Evolutionary conservation across 2,113 vertebrate species (phyloP).

Genomic region (Hippoglossus stenolepis): DNA sequence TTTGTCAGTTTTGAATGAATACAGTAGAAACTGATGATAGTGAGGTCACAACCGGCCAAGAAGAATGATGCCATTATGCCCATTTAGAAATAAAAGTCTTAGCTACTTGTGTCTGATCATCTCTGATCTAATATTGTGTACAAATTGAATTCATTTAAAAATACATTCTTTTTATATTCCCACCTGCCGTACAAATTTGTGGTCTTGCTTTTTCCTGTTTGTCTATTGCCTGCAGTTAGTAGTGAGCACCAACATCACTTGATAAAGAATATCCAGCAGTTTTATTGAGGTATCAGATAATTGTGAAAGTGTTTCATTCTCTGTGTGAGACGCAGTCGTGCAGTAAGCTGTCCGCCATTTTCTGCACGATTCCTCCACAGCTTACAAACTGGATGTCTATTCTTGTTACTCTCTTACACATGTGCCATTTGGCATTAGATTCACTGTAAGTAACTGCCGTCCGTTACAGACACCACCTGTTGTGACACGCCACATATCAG

Average conservation of each 20-base stretch:
- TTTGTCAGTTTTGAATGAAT: no score
- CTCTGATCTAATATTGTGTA: no score
- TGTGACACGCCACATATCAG: constrained; percentile 31
- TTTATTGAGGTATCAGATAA: constrained; percentile 21
- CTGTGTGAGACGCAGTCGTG: not conserved
- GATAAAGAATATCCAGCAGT: constrained; percentile 1
- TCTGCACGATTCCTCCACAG: not conserved
- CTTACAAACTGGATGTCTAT: constrained; percentile 24
- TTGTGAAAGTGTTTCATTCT: not conserved
- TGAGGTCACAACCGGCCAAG: no score
- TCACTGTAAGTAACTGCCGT: constrained; percentile 32
- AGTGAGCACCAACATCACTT: not conserved
- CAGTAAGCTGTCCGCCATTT: constrained; percentile 6
- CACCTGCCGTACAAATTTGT: no score
- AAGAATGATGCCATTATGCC: no score
- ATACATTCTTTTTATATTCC: no score
- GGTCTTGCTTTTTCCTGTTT: no score
- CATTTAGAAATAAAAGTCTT: no score
- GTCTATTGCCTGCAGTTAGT: no score
- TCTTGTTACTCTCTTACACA: constrained; percentile 43
- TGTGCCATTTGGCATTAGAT: constrained; percentile 46
- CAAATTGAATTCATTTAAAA: no score
- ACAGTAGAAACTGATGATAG: no score
- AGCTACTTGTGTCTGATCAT: no score
- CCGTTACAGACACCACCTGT: constrained; percentile 39